phyloP scores from a whole-genome alignment of 2,888 invertebrate genomes.

The Drosophila greeni region DNA sequence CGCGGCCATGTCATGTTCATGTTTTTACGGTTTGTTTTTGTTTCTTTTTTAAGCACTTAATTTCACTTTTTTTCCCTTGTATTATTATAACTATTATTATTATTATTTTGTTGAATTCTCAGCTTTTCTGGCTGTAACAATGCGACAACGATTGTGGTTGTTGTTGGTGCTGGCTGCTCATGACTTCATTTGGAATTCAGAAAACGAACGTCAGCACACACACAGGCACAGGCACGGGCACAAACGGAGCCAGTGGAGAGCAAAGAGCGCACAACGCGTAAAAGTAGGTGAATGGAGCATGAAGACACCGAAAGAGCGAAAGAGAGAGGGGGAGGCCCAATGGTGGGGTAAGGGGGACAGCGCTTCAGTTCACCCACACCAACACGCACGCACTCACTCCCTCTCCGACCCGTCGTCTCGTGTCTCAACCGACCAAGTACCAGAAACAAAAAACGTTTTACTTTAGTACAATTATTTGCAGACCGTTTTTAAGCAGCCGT shows the following conservation, averaged over 20 bases:
- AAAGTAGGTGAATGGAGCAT: conserved; percentile 78
- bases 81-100: conserved; percentile 35
- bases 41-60: conserved; percentile 65
- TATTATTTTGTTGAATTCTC: conserved; percentile 47
- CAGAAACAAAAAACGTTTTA: conserved; percentile 7
- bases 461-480: conserved; percentile 22
- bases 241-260: conserved; percentile 40
- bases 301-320: conserved; percentile 43
- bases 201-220: conserved; percentile 63
- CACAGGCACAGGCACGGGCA: conserved; percentile 14
- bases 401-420: conserved; percentile 22
- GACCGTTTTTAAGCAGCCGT: conserved; percentile 37
- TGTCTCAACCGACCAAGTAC: neutral
- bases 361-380: conserved; percentile 21
- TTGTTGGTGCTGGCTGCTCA: conserved; percentile 51
- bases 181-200: conserved; percentile 74
- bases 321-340: conserved; percentile 17
- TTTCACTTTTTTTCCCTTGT: conserved; percentile 65
- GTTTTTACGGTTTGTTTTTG: conserved; percentile 39
- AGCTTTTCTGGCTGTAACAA: conserved; percentile 61
- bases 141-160: conserved; percentile 57
- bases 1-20: conserved; percentile 66
- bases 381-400: conserved; percentile 37
- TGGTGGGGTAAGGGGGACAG: neutral
- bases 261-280: conserved; percentile 64